Conservation (phyloP, 2,113 vertebrate species). For the Axis porcinus region DNA sequence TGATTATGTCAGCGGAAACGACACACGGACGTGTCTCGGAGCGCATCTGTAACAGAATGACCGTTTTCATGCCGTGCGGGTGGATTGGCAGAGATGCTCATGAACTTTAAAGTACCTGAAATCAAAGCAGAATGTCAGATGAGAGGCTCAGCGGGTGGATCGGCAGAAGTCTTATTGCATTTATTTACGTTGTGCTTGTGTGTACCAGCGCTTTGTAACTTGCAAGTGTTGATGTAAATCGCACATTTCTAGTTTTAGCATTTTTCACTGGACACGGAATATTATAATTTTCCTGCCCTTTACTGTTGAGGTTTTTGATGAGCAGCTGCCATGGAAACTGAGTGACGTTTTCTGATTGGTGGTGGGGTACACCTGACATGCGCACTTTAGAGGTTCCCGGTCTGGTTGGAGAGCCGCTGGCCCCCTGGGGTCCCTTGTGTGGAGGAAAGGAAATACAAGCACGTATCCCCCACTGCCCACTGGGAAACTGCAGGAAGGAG, state of each 20-base stretch:
- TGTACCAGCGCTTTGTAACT: accelerated
- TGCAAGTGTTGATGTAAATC: accelerated
- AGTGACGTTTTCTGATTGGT: not conserved
- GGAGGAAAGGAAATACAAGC: not conserved
- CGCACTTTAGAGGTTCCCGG: not conserved
- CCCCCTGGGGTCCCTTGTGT: not conserved
- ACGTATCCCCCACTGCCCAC: accelerated
- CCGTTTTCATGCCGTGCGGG: not conserved
- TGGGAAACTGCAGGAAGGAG: not conserved
- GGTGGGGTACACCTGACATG: not conserved
- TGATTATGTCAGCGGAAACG: not conserved
- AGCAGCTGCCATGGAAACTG: not conserved
- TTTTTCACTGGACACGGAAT: not conserved
- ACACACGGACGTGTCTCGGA: accelerated
- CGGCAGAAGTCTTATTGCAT: not conserved
- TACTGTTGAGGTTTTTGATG: not conserved
- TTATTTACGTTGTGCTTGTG: accelerated
- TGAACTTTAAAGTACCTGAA: too few relatives aligned
- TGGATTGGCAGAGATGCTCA: not conserved
- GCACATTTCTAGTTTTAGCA: not conserved
- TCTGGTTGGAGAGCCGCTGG: not conserved
- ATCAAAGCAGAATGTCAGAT: not conserved
- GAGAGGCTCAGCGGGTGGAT: not conserved
- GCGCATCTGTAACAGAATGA: too few relatives aligned
- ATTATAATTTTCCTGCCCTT: not conserved